These are phyloP conservation scores for Ageneiosus marmoratus DNA, from an alignment of 2,113 vertebrate genomes.

Conservation along the genomic window DNA sequence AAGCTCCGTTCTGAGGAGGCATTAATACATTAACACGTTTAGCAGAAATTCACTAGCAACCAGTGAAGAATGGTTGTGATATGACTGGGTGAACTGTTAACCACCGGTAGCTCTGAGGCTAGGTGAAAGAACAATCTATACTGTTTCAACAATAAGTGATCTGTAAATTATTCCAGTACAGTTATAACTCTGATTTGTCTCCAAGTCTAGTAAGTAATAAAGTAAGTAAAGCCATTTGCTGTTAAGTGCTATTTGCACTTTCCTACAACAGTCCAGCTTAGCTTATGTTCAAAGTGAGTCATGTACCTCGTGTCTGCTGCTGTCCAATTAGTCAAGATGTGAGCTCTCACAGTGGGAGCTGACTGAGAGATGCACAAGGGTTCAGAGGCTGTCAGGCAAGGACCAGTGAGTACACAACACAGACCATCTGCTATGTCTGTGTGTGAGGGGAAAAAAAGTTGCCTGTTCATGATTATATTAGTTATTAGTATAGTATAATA, in stretches of 20 bases:
- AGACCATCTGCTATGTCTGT: conserved; percentile 81
- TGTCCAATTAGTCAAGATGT: conserved; percentile 75
- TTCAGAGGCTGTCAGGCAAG: conserved; percentile 74
- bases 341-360: conserved; percentile 69
- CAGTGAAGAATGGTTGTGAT: neutral
- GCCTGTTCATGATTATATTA: neutral
- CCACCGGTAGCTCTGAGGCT: neutral
- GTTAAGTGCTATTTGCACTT: neutral
- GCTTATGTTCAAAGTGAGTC: neutral
- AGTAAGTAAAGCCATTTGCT: neutral
- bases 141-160: neutral
- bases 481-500: neutral
- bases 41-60: neutral
- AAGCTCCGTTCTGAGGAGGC: conserved; percentile 65
- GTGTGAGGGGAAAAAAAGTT: neutral
- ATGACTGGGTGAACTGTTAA: neutral
- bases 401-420: conserved; percentile 82
- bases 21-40: neutral
- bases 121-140: neutral
- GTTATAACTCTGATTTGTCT: neutral
- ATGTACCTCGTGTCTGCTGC: conserved; percentile 72
- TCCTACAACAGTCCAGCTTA: neutral
- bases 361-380: conserved; percentile 43
- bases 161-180: neutral
- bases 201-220: neutral